phyloP scores from a whole-genome alignment of 1,140 invertebrate genomes.

The Drosophila cardini region DNA sequence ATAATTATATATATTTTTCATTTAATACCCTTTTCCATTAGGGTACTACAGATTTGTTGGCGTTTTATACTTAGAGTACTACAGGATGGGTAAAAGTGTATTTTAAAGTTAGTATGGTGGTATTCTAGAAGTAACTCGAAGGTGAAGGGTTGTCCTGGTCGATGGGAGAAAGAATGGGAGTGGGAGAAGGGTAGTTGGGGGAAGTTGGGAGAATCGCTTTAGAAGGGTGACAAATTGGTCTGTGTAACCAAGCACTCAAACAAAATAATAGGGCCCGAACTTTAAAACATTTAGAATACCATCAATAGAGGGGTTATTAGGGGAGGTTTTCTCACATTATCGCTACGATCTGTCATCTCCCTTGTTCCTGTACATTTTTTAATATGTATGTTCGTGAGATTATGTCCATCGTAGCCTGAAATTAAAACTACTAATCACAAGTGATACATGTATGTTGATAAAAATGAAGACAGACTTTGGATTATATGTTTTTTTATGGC shows the following conservation, averaged over 20 bases:
- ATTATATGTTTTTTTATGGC: not conserved
- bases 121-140: not conserved
- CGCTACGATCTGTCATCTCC: conserved; percentile 11
- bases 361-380: not conserved
- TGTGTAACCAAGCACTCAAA: conserved; percentile 1
- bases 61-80: no score
- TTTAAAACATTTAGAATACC: conserved; percentile 7
- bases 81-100: no score
- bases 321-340: conserved; percentile 48
- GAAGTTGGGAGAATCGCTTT: not conserved
- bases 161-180: not conserved
- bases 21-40: not conserved
- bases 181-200: not conserved
- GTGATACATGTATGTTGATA: not conserved
- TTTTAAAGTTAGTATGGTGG: no score
- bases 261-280: not conserved
- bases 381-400: not conserved
- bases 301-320: conserved; percentile 15
- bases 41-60: not conserved
- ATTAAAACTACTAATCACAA: conserved; percentile 10
- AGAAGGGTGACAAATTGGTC: not conserved
- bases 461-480: conserved; percentile 20
- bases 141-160: not conserved
- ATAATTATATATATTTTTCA: not conserved
- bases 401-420: conserved; percentile 6